Percentiles rank a stretch among this genome's conserved stretches.
phyloP scores from a whole-genome alignment of 2,888 invertebrate species.

The Lasioglossum leucozonium region DNA sequence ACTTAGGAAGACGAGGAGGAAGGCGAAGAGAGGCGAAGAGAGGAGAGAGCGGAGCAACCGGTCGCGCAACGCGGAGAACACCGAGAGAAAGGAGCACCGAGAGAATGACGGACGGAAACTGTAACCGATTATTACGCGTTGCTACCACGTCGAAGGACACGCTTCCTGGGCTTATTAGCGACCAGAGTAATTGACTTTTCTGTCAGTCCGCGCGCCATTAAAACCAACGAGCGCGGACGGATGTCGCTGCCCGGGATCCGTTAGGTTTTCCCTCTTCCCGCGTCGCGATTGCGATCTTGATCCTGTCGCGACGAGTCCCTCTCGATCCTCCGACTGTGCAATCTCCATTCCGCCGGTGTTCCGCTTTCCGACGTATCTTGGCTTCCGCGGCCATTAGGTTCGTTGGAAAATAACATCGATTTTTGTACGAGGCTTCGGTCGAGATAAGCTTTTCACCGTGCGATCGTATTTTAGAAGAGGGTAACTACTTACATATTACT shows the following conservation, averaged over 20 bases:
- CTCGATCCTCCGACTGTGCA: background rate
- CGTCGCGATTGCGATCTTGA: background rate
- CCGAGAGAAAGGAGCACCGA: constrained; percentile 30
- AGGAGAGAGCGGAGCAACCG: background rate
- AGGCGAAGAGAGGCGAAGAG: background rate
- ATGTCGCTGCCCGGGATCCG: constrained; percentile 49
- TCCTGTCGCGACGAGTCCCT: constrained; percentile 1
- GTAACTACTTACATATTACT: background rate
- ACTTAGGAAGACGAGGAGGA: constrained; percentile 36
- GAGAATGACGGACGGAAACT: constrained; percentile 59
- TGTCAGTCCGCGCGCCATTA: constrained; percentile 24
- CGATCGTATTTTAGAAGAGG: background rate
- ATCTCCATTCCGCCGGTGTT: background rate
- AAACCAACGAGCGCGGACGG: constrained; percentile 39
- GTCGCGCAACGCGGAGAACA: constrained; percentile 15
- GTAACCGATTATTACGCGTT: constrained; percentile 54
- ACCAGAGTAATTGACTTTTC: constrained; percentile 10
- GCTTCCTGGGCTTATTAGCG: constrained; percentile 45
- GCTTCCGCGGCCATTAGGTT: background rate
- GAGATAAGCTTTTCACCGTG: background rate
- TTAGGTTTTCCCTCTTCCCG: constrained; percentile 39
- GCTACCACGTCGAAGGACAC: constrained; percentile 28
- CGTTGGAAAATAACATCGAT: background rate
- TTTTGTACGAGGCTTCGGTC: background rate
- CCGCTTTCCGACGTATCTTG: background rate